Percentiles rank a stretch among this genome's conserved stretches.
phyloP scores from a whole-genome alignment of 2,113 vertebrate genomes.

The Trachemys scripta region DNA sequence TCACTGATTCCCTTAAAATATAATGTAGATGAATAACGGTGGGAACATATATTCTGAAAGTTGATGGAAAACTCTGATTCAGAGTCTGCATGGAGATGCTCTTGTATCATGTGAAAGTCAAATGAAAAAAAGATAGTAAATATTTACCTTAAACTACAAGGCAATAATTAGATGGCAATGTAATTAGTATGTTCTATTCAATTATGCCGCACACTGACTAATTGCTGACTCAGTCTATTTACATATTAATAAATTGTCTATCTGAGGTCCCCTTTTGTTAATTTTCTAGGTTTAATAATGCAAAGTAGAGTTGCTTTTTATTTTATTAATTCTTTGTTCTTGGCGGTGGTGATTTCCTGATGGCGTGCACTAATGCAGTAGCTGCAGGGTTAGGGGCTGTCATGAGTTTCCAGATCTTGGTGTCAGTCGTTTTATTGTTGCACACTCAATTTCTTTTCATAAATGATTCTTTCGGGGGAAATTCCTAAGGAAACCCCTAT shows the following conservation, averaged over 20 bases:
- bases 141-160: conserved; percentile 57
- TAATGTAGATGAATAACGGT: not conserved
- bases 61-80: conserved; percentile 10
- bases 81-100: not conserved
- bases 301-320: not conserved
- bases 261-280: conserved; percentile 39
- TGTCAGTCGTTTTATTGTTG: not conserved
- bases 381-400: not conserved
- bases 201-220: conserved; percentile 62
- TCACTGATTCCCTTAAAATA: not conserved
- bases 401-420: not conserved
- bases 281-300: conserved; percentile 40
- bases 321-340: not conserved
- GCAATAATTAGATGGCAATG: conserved; percentile 61
- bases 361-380: not conserved
- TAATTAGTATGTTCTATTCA: conserved; percentile 61
- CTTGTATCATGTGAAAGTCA: not conserved
- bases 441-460: not conserved
- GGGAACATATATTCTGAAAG: not conserved
- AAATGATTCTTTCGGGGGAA: not conserved
- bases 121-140: conserved; percentile 39
- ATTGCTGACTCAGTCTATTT: conserved; percentile 75
- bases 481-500: not conserved
- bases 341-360: not conserved
- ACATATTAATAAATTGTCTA: conserved; percentile 66